These are phyloP conservation scores for Anoura caudifer DNA, from an alignment of 2,113 vertebrate species.

Conservation along the genomic window DNA sequence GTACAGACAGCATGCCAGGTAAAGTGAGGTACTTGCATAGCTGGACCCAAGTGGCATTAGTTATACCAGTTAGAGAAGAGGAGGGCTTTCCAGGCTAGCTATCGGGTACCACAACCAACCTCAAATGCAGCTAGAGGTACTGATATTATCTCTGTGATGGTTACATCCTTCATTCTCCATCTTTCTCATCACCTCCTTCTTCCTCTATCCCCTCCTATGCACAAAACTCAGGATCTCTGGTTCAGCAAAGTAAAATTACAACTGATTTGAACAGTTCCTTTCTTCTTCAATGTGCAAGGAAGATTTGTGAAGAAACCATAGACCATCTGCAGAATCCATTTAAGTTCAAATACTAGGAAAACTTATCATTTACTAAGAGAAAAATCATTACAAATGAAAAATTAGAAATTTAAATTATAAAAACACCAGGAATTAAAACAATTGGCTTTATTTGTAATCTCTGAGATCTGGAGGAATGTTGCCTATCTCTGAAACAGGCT, in stretches of 20 bases:
- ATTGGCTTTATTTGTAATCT: not conserved
- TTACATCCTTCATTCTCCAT: not conserved
- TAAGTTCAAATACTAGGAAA: not conserved
- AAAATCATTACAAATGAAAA: not conserved
- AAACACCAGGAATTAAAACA: not conserved
- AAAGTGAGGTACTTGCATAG: not conserved
- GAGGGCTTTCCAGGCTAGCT: not conserved
- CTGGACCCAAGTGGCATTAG: not conserved
- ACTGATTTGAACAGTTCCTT: not conserved
- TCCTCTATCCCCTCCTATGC: not conserved
- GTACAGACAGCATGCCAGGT: not conserved
- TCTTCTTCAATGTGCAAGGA: not conserved
- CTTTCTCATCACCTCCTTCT: no score
- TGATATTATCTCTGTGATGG: not conserved
- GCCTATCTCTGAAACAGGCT: not conserved
- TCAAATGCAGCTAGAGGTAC: not conserved
- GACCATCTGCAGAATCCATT: not conserved
- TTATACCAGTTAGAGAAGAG: not conserved
- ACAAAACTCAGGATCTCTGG: not conserved
- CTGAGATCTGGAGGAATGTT: not conserved
- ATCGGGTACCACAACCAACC: not conserved
- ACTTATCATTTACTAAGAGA: not conserved
- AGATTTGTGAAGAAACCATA: not conserved
- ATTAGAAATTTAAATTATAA: not conserved
- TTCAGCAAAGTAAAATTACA: not conserved